Evolutionary conservation across 2,888 invertebrate species (phyloP).

Genomic region (Zaprionus lineosus): DNA sequence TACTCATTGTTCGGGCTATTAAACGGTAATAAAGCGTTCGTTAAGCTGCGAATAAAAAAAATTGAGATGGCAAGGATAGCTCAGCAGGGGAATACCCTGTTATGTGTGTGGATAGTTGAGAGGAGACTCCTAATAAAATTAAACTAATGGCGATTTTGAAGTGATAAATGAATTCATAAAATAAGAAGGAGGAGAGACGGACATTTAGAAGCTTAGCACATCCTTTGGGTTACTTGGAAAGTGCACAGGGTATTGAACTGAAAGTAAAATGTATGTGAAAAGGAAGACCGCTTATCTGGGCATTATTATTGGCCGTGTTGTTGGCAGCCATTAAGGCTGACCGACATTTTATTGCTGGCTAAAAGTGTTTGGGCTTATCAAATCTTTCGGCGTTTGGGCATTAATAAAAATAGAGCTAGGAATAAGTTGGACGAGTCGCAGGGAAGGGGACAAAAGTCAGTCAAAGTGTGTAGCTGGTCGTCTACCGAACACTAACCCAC

Average conservation of each 20-base stretch:
- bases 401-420: constrained; percentile 51
- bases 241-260: neutral
- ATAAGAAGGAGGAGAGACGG: too few species aligned
- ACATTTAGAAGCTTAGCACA: neutral
- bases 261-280: neutral
- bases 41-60: constrained; percentile 61
- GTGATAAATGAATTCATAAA: too few species aligned
- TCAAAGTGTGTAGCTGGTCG: too few species aligned
- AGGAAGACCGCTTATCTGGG: constrained; percentile 22
- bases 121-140: too few species aligned
- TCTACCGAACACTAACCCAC: too few species aligned
- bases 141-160: too few species aligned
- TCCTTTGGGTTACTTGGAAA: neutral
- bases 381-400: constrained; percentile 58
- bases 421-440: constrained; percentile 1
- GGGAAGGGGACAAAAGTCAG: neutral
- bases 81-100: too few species aligned
- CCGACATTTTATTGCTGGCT: constrained; percentile 68
- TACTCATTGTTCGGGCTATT: constrained; percentile 71
- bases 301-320: constrained; percentile 62
- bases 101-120: too few species aligned
- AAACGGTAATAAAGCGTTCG: constrained; percentile 73
- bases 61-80: too few species aligned
- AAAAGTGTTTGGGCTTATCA: constrained; percentile 71
- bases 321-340: constrained; percentile 74